These are phyloP conservation scores for Littorina saxatilis DNA, from an alignment of 1,140 invertebrate species.

Conservation along the genomic window DNA sequence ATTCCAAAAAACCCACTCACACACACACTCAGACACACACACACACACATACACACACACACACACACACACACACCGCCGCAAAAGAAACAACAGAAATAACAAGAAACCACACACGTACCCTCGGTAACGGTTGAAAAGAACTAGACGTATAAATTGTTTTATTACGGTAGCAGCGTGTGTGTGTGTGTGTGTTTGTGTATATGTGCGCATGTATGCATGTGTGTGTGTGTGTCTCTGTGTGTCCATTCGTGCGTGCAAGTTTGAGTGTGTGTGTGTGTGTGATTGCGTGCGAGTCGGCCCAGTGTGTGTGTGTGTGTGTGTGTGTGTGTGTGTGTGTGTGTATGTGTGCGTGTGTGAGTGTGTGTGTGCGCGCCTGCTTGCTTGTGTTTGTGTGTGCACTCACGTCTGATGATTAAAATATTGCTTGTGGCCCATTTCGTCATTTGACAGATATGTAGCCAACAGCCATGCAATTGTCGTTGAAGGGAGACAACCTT, in stretches of 20 bases:
- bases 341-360: constrained; percentile 15
- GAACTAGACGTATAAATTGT: no score
- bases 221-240: background rate
- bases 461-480: no score
- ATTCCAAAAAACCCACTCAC: no score
- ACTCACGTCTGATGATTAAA: no score
- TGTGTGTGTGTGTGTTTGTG: constrained; percentile 11
- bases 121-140: no score
- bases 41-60: background rate
- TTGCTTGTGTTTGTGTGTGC: constrained; percentile 41
- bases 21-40: no score
- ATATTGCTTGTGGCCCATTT: no score
- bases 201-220: background rate
- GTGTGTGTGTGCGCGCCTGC: constrained; percentile 40
- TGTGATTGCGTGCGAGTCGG: background rate
- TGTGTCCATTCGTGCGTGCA: background rate
- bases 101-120: constrained; percentile 89
- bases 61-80: background rate
- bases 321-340: no score
- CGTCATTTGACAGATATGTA: no score
- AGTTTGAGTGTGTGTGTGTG: background rate
- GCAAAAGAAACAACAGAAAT: constrained; percentile 78
- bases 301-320: no score
- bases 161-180: background rate
- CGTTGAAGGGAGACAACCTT: no score